Conservation (phyloP, 2,797 vertebrate species). For the Distichodus sexfasciatus region DNA sequence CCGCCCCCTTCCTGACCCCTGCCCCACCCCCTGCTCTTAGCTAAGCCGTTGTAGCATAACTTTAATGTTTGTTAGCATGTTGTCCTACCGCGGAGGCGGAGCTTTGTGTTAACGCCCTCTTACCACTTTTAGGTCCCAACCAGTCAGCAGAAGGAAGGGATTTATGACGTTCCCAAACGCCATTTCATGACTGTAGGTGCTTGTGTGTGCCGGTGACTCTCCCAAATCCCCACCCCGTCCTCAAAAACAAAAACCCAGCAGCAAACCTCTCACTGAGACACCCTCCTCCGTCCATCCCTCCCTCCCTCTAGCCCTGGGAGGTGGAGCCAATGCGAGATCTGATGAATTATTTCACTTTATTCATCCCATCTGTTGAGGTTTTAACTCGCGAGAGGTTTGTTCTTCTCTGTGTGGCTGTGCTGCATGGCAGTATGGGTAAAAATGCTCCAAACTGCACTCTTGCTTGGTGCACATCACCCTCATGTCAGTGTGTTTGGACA, state of each 20-base stretch:
- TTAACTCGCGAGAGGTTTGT: slow-evolving; percentile 71
- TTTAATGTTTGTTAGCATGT: no score
- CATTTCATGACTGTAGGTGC: slow-evolving; percentile 99
- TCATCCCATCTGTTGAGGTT: slow-evolving; percentile 42
- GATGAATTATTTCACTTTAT: slow-evolving; percentile 12
- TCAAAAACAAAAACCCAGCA: slow-evolving; percentile 51
- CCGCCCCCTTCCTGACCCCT: slow-evolving; percentile 51
- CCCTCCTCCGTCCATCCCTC: no score
- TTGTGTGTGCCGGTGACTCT: slow-evolving; percentile 43
- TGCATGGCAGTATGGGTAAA: slow-evolving; percentile 62
- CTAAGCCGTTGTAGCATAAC: slow-evolving; percentile 12
- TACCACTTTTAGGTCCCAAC: slow-evolving; percentile 85
- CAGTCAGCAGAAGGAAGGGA: slow-evolving; percentile 99
- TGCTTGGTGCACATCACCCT: not conserved
- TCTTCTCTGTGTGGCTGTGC: slow-evolving; percentile 57
- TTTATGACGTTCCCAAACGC: slow-evolving; percentile 99
- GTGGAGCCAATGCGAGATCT: no score
- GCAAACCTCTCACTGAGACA: slow-evolving; percentile 74
- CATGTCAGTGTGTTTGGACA: not conserved
- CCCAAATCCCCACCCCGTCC: not conserved
- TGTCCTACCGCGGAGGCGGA: not conserved
- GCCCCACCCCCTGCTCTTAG: slow-evolving; percentile 46
- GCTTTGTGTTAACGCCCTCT: slow-evolving; percentile 31
- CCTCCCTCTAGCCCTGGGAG: no score
- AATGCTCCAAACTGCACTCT: slow-evolving; percentile 5